Evolutionary conservation across 2,797 vertebrate genomes (phyloP), one percentile per base, ranked within the genome.

Genomic region (Myoxocephalus aenaeus): DNA sequence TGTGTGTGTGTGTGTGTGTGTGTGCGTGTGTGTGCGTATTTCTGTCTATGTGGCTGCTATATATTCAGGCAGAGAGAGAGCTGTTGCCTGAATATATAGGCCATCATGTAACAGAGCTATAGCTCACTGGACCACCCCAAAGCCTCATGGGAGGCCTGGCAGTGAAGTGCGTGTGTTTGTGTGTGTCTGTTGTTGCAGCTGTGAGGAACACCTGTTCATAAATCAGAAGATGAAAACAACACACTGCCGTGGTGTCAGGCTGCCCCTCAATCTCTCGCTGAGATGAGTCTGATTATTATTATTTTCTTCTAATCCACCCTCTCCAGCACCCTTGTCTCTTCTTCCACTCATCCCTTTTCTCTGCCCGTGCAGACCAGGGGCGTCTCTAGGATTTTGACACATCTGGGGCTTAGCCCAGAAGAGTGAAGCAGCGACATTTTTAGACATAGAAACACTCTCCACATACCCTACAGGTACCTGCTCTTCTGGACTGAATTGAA

Each of bases 151-250:
- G 85, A 85, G 66, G 68, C 48, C 61, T 18, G 46, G 63, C 65
- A 70, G 75, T 70, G 61, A 57, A 51, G 66, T 61, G 69, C 54
- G 14, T 86, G 87, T 89, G 68, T 65, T 11, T 86, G 46, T 22
- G 50, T 89, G 68, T 68, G 17, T 86, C 36, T 22, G 50, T 48
- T 83, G 70, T 74, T 82, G 81, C 86, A 91, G 88, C 88, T 92
- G 86, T 73, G 86, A 74, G 25, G 67, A 85, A 87, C 88, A 90
- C 79, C 89, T 89, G 89, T 78, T 79, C 69, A n/a, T 46, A 57
- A 46, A 77, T 77, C 48, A 65, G 42, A 70, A 20, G 62, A 87
- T 83, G 77, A 79, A 73, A 90, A 87, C 84, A 79, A 64, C 66
- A 65, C 3, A 32, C 64, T 25, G 42, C 40, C 9, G 22, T 68